Base-by-base conservation (phyloP, 2,797 vertebrate species). In the Delichon dasypus region DNA sequence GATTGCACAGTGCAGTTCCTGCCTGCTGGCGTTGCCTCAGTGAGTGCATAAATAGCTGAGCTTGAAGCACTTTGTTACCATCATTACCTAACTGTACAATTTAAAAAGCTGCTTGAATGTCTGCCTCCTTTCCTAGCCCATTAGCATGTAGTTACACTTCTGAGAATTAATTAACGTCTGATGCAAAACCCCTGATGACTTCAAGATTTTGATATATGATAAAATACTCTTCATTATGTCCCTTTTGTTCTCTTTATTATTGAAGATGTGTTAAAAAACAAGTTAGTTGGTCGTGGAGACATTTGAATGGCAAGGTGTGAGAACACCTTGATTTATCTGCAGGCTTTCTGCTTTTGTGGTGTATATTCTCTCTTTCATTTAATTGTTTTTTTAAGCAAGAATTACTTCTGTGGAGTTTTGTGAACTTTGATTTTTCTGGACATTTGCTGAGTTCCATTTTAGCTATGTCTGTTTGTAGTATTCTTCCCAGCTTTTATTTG, bases 401-500 rank as follows among this genome's bases (percentile, higher is more conserved):
- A 27, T 50, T 7, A 38, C 27, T 93, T 88, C 40, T 14, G 2
- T 67, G 34, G 48, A 45, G 27, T 47, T 91, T 66, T 51, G n/a
- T 42, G 36, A 53, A 44, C 85, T 89, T 87, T 17, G 48, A 29
- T 66, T 95, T 97, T 97, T 66, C 82, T 87, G 79, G 73, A 86
- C 66, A 72, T 66, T 12, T 79, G 42, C 50, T 3, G 36, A 88
- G 48, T 88, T 78, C 54, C 11, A 10, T 22, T 91, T 81, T 70
- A 71, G 47, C 55, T 71, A 64, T 85, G 74, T 25, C 73, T 86
- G 51, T 85, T 85, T 42, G 11, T 81, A 21, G 90, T 83, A 73
- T 86, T 94, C 48, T 36, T 95, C 68, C 66, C 32, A 57, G 65
- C 58, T 92, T 92, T 89, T 86, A 78, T 91, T 94, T 97, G 89